A percentile compares a stretch with the other conserved stretches of the same genome.
Conservation (phyloP, 2,797 vertebrate species). For the Chlorospingus semifuscus region DNA sequence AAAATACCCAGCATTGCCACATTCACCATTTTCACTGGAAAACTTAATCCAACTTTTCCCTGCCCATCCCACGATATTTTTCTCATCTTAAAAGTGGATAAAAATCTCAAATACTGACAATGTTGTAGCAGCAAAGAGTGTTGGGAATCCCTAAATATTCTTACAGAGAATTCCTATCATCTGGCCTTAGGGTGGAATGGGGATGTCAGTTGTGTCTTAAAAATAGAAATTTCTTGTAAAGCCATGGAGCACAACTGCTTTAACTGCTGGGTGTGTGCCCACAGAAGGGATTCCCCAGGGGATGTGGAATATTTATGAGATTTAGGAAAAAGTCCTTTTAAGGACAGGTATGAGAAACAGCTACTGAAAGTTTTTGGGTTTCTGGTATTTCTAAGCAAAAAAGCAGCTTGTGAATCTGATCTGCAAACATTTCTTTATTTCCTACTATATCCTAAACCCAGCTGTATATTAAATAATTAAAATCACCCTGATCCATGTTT, state of each 20-base stretch:
- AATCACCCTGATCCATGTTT: not conserved
- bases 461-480: not conserved
- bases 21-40: not conserved
- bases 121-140: not conserved
- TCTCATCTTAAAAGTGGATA: not conserved
- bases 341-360: fast-evolving
- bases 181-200: not conserved
- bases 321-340: not conserved
- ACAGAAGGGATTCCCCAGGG: not conserved
- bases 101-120: not conserved
- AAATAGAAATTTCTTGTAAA: not conserved
- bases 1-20: not conserved
- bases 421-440: not conserved
- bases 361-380: not conserved
- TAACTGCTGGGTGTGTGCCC: not conserved
- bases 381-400: not conserved
- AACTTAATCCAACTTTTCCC: not conserved
- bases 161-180: fast-evolving
- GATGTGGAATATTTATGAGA: not conserved
- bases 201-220: not conserved
- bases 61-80: not conserved
- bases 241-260: not conserved
- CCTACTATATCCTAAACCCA: fast-evolving
- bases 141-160: not conserved
- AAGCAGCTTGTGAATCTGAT: not conserved